Evolutionary conservation across 2,888 invertebrate genomes (phyloP), one percentile per base, ranked within the genome.

Genomic region (Drosophila fulvimacula): DNA sequence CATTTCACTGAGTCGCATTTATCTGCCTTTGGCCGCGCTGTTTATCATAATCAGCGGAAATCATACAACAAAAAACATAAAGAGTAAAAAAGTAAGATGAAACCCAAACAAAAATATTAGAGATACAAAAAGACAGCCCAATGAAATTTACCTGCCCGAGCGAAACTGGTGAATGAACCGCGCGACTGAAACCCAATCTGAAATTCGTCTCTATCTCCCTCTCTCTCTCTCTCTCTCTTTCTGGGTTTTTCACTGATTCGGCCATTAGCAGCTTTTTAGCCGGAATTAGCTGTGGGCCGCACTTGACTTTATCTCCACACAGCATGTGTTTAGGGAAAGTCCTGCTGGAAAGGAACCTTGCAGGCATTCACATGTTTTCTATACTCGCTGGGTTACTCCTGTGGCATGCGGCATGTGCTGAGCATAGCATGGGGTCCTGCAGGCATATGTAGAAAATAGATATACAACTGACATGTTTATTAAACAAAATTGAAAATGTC

Each of bases 1-100:
- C 82, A 76, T 74, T 77, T 74, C 68, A 68, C 58, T 66, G 15
- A 21, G 57, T 44, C 65, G 44, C 73, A 44, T 63, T 71, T 53
- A 62, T 72, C 66, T 42, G 42, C 21, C 27, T 66, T 60, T 66
- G 38, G 69, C 27, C 42, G 44, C 39, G 15, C 64, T 69, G 55
- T 77, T 74, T 82, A 82, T 79, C 72, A 80, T 80, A 82, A 84
- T 87, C 76, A 82, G 86, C 88, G 83, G 83, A 88, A 79, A 78
- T 72, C 69, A 74, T 64, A 57, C 17, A 27, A 32, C 46, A 60
- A 41, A 27, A 38, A 27, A 52, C 36, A 42, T 9, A 11, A 15
- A 36, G 62, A 49, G 32, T 48, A 9, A 61, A 69, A 69, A 63
- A 64, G 63, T 59, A 48, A 69, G 60, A 60, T 39, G 51, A 56